Evolutionary conservation across 2,113 vertebrate species (phyloP).

Genomic region (Sinocyclocheilus anshuiensis): DNA sequence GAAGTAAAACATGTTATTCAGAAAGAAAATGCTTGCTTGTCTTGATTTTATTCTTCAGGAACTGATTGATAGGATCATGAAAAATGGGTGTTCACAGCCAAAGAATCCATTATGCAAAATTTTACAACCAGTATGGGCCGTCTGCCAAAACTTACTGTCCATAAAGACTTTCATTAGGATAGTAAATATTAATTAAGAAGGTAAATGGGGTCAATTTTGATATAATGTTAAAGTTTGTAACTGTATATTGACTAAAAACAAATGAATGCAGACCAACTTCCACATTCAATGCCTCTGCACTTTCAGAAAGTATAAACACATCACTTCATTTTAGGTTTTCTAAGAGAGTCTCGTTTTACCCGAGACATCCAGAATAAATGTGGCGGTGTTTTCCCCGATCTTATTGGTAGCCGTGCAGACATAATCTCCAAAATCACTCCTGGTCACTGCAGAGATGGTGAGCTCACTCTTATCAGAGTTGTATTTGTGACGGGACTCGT

Average conservation of each 20-base stretch:
- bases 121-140: neutral
- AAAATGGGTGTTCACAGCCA: neutral
- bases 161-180: neutral
- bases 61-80: neutral
- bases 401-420: slow-evolving; percentile 71
- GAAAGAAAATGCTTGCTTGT: neutral
- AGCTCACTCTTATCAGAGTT: slow-evolving; percentile 75
- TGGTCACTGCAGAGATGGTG: slow-evolving; percentile 63
- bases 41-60: neutral
- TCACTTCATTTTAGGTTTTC: neutral
- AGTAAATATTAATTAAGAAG: neutral
- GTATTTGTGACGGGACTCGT: slow-evolving; percentile 65
- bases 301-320: neutral
- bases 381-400: slow-evolving; percentile 59
- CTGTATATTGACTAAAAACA: neutral
- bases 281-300: neutral
- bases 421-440: slow-evolving; percentile 68
- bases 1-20: neutral
- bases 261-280: neutral
- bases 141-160: neutral
- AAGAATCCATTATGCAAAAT: neutral
- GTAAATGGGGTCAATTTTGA: neutral
- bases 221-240: neutral
- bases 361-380: slow-evolving; percentile 65
- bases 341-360: slow-evolving; percentile 60